A percentile compares a stretch with the other conserved stretches of the same genome.
phyloP scores from a whole-genome alignment of 2,113 vertebrate species.

The Catagonus wagneri region DNA sequence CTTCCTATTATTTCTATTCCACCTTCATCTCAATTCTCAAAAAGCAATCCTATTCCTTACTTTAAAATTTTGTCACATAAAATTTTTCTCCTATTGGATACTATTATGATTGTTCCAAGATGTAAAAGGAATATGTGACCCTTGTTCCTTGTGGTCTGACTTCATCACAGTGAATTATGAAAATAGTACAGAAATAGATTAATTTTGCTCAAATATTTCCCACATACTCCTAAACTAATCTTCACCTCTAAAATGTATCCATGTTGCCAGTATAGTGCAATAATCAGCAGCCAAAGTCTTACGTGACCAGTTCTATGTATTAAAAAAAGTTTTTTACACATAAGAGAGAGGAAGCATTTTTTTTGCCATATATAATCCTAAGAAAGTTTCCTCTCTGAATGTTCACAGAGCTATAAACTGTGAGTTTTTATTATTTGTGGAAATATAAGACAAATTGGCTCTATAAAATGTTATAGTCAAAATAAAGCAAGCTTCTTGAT shows the following conservation, averaged over 20 bases:
- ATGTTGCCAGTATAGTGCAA: background rate
- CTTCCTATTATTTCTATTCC: background rate
- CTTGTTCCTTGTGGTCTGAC: background rate
- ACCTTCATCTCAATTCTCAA: background rate
- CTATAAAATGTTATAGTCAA: background rate
- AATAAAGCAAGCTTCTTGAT: background rate
- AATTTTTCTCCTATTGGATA: slow-evolving; percentile 39
- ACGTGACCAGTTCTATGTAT: background rate
- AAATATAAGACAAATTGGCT: background rate
- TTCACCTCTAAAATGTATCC: background rate
- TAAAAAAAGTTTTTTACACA: background rate
- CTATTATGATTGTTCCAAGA: background rate
- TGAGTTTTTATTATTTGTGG: background rate
- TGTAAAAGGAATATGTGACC: background rate
- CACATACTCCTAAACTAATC: background rate
- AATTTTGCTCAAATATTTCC: background rate
- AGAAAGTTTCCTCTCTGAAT: background rate
- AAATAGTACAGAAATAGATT: background rate
- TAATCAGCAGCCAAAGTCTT: background rate
- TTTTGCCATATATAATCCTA: background rate
- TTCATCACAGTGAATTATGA: background rate
- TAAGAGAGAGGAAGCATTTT: background rate
- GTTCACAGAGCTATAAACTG: background rate
- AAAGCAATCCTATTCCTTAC: background rate
- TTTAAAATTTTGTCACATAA: slow-evolving; percentile 3